Evolutionary conservation across 2,888 invertebrate genomes (phyloP).

Genomic region (Tenthredo notha): DNA sequence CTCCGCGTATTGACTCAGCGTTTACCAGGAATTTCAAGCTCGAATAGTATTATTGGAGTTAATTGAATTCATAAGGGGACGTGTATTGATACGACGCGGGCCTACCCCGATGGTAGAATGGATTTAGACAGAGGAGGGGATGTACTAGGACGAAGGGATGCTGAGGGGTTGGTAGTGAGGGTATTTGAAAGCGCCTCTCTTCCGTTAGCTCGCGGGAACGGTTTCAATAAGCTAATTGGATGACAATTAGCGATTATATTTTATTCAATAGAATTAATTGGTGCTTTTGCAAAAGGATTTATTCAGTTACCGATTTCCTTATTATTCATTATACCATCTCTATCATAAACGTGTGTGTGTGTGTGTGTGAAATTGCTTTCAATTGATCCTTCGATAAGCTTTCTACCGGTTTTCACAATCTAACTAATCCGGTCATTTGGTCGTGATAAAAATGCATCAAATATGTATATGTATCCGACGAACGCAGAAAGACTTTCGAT

Average conservation of each 20-base stretch:
- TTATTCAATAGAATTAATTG: slow-evolving; percentile 50
- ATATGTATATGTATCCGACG: background rate
- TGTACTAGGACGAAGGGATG: slow-evolving; percentile 10
- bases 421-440: background rate
- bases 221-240: slow-evolving; percentile 51
- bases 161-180: background rate
- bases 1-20: slow-evolving; percentile 63
- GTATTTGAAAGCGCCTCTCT: slow-evolving; percentile 45
- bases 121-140: slow-evolving; percentile 41
- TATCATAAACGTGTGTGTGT: background rate
- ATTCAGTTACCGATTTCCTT: background rate
- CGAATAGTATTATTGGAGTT: slow-evolving; percentile 69
- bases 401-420: background rate
- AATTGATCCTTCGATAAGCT: slow-evolving; percentile 3
- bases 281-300: slow-evolving; percentile 12
- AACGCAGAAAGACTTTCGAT: background rate
- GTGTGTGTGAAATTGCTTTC: background rate
- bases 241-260: slow-evolving; percentile 45
- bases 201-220: slow-evolving; percentile 1
- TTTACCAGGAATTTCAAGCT: slow-evolving; percentile 67
- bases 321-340: background rate
- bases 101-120: background rate
- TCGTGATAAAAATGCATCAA: background rate
- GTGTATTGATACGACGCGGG: slow-evolving; percentile 56
- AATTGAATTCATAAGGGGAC: slow-evolving; percentile 68